A percentile compares a stretch with the other conserved stretches of the same genome.
Conservation (phyloP, 2,797 vertebrate species). For the Sphaeramia orbicularis region DNA sequence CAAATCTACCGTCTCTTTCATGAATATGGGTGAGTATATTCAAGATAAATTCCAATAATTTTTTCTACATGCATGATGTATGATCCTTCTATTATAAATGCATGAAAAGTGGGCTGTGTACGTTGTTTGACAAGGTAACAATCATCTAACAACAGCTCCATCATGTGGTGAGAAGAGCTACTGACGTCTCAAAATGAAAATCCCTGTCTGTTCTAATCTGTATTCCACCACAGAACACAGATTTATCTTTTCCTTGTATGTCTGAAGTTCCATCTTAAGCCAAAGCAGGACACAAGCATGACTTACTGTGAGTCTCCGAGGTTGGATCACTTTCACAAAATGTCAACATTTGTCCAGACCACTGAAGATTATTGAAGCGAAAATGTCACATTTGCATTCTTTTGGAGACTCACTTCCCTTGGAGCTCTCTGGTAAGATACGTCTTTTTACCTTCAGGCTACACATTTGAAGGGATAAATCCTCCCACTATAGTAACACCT, state of each 20-base stretch:
- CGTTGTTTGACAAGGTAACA: conserved; percentile 1
- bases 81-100: conserved; percentile 8
- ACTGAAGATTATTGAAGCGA: conserved; percentile 57
- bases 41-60: no score
- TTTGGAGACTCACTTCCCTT: conserved; percentile 39
- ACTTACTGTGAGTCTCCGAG: conserved; percentile 35
- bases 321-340: conserved; percentile 55
- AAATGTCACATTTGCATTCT: conserved; percentile 79
- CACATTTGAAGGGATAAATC: conserved; percentile 46
- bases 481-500: conserved; percentile 22
- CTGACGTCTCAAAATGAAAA: background rate
- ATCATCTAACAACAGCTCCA: conserved; percentile 65
- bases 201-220: background rate
- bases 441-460: conserved; percentile 48
- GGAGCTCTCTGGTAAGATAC: conserved; percentile 47
- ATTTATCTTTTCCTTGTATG: conserved; percentile 1
- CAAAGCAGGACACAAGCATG: background rate
- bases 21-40: background rate
- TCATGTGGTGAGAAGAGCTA: conserved; percentile 53
- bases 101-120: background rate
- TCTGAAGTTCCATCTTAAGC: conserved; percentile 22
- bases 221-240: conserved; percentile 4
- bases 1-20: background rate
- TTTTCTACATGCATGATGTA: background rate
- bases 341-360: conserved; percentile 66